Percentiles rank a stretch among this genome's conserved stretches.
Conservation (phyloP, 2,113 vertebrate species). For the Vulpes ferrilata region DNA sequence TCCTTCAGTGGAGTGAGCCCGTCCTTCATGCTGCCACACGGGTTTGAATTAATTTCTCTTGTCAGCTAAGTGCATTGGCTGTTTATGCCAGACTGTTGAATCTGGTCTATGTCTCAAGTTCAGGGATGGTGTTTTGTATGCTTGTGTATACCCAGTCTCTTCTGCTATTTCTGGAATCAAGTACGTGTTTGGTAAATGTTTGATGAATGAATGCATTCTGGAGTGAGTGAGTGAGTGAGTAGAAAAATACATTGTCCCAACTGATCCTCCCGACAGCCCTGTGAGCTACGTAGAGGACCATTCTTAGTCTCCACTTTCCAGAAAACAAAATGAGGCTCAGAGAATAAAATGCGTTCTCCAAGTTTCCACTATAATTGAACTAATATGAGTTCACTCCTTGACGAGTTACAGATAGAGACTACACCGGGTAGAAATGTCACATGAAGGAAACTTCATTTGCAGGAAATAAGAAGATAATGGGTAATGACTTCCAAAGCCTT, state of each 20-base stretch:
- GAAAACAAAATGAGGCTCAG: background rate
- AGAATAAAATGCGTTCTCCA: background rate
- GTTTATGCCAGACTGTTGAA: background rate
- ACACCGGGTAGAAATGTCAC: background rate
- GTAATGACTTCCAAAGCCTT: background rate
- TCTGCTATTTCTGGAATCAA: background rate
- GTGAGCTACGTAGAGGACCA: accelerated
- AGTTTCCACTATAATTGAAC: background rate
- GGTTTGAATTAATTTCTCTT: too few species aligned
- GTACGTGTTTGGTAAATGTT: background rate
- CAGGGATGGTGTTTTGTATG: background rate
- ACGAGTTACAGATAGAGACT: background rate
- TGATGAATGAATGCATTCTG: background rate
- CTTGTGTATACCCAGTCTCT: background rate
- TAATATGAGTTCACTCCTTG: background rate
- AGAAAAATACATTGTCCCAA: background rate
- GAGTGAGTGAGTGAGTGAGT: background rate
- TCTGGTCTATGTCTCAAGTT: background rate
- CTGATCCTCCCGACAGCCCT: background rate
- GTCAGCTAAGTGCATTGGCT: background rate
- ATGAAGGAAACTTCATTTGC: background rate
- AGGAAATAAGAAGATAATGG: background rate
- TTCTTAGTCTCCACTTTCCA: background rate
- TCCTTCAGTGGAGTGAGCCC: background rate
- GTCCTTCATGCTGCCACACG: accelerated